Evolutionary conservation across 2,113 vertebrate genomes (phyloP).

Genomic region (Peromyscus californicus): DNA sequence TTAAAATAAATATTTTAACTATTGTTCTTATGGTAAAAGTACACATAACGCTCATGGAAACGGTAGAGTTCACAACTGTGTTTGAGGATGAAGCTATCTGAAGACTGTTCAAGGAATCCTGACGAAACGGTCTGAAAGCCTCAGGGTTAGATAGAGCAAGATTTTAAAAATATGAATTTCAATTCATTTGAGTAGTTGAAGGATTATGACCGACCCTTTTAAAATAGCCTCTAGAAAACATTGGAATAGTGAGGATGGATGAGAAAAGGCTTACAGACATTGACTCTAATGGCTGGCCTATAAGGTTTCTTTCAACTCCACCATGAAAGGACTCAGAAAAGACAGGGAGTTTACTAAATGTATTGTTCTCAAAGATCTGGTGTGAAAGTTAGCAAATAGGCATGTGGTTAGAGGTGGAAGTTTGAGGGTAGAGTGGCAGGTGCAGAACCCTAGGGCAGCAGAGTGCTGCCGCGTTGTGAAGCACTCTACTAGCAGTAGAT

Average conservation of each 20-base stretch:
- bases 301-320: background rate
- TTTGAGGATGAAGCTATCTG: background rate
- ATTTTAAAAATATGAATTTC: background rate
- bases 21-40: background rate
- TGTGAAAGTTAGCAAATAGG: slow-evolving; percentile 5
- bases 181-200: background rate
- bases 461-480: rapidly evolving
- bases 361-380: background rate
- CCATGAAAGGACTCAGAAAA: background rate
- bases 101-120: background rate
- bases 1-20: background rate
- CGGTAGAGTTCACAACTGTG: background rate
- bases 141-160: background rate
- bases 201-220: background rate
- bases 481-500: rapidly evolving
- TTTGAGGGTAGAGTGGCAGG: background rate
- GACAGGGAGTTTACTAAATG: background rate
- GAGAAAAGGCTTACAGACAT: background rate
- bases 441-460: background rate
- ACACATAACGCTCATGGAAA: background rate
- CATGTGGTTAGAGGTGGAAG: background rate
- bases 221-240: background rate
- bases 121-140: background rate
- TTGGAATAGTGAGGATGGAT: rapidly evolving
- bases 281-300: background rate